Evolutionary conservation across 1,140 invertebrate genomes (phyloP), one percentile per base, ranked within the genome.

Genomic region (Leptonema lineaticorne): DNA sequence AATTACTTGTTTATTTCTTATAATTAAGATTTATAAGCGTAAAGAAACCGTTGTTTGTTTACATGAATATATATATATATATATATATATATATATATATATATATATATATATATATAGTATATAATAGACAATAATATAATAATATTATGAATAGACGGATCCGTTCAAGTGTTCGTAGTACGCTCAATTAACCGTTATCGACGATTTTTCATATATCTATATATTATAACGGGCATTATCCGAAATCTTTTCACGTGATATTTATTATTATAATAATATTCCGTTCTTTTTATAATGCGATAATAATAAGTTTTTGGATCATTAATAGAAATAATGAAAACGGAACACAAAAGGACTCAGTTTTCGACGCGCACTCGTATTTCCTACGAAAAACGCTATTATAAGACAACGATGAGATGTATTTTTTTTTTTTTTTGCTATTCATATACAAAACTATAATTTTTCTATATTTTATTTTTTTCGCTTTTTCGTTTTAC

Each of bases 241-340:
- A 53, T 53, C 8, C 22, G 50, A 22, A 24, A 26, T 53, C 50
- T 53, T 53, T 53, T 53, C 2, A 41, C 37, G 50, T 53, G 20
- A 14, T 14, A 11, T 41, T 41, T 53, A 53, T 53, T 53, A 53
- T 53, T 26, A 53, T 53, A 53, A 45, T 45, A 16, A n/a, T n/a
- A n/a, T n/a, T 41, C 37, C 37, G 11, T 41, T 16, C 16, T 41
- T 41, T 41, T 41, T 41, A 41, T 11, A 16, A 41, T 41, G 37
- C 37, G 16, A 41, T 53, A 53, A 53, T 22, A 53, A 53, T 53
- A 22, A 24, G 50, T 53, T 53, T 45, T 53, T 24, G 50, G 18
- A 22, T 53, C 50, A 53, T 53, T 53, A 53, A 53, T 53, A 53
- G 50, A 53, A 53, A 53, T 53, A 53, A 53, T 26, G 22, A 24